phyloP scores from a whole-genome alignment of 2,888 invertebrate species.

The Agonopterix heracliana region DNA sequence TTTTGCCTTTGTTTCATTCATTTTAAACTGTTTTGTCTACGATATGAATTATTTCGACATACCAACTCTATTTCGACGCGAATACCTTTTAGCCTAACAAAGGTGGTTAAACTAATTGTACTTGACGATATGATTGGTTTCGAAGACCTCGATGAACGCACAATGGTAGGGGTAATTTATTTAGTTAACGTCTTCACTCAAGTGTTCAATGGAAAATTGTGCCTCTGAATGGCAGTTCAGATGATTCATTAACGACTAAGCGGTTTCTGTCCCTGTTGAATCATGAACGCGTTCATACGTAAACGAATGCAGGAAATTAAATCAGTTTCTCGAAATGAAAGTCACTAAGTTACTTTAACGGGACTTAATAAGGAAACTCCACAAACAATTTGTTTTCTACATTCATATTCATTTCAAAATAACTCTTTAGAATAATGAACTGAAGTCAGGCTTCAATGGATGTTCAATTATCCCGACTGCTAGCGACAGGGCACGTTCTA shows the following conservation, averaged over 20 bases:
- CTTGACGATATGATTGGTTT: no score
- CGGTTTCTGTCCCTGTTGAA: constrained; percentile 2
- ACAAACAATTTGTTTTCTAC: background rate
- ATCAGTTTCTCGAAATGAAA: constrained; percentile 4
- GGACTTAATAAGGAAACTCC: background rate
- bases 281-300: constrained; percentile 1
- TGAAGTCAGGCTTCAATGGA: constrained; percentile 1
- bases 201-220: constrained; percentile 13
- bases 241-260: constrained; percentile 5
- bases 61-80: no score
- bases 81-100: no score
- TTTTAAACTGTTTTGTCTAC: no score
- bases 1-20: no score
- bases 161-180: constrained; percentile 5
- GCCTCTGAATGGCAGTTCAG: constrained; percentile 4
- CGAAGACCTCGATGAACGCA: no score
- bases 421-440: background rate
- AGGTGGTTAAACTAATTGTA: no score
- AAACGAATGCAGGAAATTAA: constrained; percentile 5
- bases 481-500: constrained; percentile 32
- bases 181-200: constrained; percentile 10
- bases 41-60: no score
- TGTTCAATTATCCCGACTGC: constrained; percentile 26
- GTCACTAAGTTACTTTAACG: background rate
- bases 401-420: background rate